A percentile compares a stretch with the other conserved stretches of the same genome.
phyloP scores from a whole-genome alignment of 2,113 vertebrate species.

The Aptenodytes patagonicus region DNA sequence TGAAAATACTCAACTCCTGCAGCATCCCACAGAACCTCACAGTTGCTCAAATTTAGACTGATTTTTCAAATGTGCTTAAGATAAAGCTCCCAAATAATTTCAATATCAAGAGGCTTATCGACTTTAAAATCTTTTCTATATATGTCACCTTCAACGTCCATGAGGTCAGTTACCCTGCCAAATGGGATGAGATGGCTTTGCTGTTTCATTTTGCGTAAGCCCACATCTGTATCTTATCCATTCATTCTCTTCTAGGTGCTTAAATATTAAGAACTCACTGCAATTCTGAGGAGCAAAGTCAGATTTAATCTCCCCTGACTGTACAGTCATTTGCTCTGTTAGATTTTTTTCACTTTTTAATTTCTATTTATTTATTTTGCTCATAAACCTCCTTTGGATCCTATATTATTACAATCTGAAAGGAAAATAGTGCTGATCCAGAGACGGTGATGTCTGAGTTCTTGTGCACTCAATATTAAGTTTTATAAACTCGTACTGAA shows the following conservation, averaged over 20 bases:
- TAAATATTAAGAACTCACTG: not conserved
- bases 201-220: not conserved
- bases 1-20: not conserved
- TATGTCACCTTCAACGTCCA: not conserved
- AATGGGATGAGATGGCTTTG: not conserved
- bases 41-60: not conserved
- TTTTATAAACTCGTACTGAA: not conserved
- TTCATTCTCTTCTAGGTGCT: not conserved
- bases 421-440: not conserved
- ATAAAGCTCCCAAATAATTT: not conserved
- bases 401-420: not conserved
- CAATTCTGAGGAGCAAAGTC: not conserved
- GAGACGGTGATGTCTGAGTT: not conserved
- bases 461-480: not conserved
- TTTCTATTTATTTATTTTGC: not conserved
- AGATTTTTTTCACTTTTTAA: not conserved
- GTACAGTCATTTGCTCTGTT: not conserved
- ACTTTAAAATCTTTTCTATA: not conserved
- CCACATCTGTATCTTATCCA: not conserved
- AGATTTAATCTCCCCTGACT: not conserved
- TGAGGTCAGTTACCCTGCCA: not conserved
- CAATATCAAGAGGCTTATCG: not conserved
- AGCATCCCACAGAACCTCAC: not conserved
- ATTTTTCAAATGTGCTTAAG: not conserved
- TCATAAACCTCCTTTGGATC: not conserved